These are phyloP conservation scores for Eulacestoma nigropectus DNA, from an alignment of 2,113 vertebrate species.

Conservation along the genomic window DNA sequence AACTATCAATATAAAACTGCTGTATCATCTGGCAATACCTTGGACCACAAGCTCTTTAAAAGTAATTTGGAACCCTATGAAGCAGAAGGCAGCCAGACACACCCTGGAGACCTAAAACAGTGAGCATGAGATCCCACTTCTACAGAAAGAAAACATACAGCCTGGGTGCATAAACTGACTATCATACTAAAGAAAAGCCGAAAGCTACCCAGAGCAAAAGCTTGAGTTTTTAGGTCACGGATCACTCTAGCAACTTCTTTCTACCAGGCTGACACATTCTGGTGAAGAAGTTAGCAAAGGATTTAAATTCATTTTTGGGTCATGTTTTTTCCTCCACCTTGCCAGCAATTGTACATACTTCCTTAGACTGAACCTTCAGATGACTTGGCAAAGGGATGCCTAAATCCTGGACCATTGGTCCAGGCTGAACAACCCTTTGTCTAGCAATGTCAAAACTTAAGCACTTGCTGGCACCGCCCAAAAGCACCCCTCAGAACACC, in stretches of 20 bases:
- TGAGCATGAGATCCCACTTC: background rate
- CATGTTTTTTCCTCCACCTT: background rate
- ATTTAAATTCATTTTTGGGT: background rate
- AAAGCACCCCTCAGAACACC: background rate
- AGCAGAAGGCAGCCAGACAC: background rate
- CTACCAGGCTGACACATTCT: background rate
- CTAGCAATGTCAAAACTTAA: background rate
- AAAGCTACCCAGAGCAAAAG: background rate
- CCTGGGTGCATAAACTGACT: accelerated
- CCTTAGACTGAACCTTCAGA: background rate
- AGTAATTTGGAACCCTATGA: background rate
- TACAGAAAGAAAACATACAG: background rate
- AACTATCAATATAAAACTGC: background rate
- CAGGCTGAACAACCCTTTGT: background rate
- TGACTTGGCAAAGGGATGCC: background rate
- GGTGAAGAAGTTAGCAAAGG: background rate
- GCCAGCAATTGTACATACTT: background rate
- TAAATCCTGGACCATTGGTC: background rate
- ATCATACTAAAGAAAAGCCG: background rate
- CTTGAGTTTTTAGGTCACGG: background rate
- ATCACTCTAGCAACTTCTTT: background rate
- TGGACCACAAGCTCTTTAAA: background rate
- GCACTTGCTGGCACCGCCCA: background rate
- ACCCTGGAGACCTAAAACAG: background rate
- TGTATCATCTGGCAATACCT: background rate